Percentiles rank a stretch among this genome's conserved stretches.
These are phyloP conservation scores for Nowickia ferox DNA, from an alignment of 2,888 invertebrate genomes.

Conservation along the genomic window DNA sequence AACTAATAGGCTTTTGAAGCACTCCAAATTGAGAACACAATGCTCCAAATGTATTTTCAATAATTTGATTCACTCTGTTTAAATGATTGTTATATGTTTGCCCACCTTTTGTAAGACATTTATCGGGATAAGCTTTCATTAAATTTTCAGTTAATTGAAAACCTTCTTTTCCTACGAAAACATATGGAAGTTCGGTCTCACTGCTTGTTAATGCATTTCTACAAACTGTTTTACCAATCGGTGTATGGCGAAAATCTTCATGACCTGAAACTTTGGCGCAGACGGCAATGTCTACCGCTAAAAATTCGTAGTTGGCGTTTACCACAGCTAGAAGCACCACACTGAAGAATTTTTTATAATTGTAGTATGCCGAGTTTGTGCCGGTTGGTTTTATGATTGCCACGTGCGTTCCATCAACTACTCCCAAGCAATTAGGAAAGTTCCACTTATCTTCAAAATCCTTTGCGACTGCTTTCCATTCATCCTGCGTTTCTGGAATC, in stretches of 20 bases:
- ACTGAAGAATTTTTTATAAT: conserved; percentile 39
- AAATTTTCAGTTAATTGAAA: conserved; percentile 63
- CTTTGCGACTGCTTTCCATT: conserved; percentile 2
- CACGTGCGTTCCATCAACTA: conserved; percentile 33
- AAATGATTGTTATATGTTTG: conserved; percentile 55
- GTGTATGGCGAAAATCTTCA: conserved; percentile 16
- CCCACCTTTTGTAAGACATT: conserved; percentile 47
- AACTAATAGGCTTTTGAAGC: conserved; percentile 39
- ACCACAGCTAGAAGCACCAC: conserved; percentile 30
- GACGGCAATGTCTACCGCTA: conserved; percentile 14
- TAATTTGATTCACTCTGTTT: conserved; percentile 47
- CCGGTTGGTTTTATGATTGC: conserved; percentile 23
- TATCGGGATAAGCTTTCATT: conserved; percentile 59
- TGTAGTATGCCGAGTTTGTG: not conserved
- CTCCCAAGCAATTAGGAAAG: conserved; percentile 33
- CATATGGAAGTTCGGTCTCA: conserved; percentile 29
- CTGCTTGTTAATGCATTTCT: not conserved
- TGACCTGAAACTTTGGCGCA: not conserved
- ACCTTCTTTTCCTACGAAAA: conserved; percentile 62
- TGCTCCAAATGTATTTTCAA: conserved; percentile 66
- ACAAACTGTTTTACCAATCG: not conserved
- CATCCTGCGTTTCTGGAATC: conserved; percentile 10
- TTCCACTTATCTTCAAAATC: conserved; percentile 29
- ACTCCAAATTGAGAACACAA: conserved; percentile 50
- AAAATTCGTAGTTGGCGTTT: conserved; percentile 40